Evolutionary conservation across 2,113 vertebrate species (phyloP).

Genomic region (Pungitius pungitius): DNA sequence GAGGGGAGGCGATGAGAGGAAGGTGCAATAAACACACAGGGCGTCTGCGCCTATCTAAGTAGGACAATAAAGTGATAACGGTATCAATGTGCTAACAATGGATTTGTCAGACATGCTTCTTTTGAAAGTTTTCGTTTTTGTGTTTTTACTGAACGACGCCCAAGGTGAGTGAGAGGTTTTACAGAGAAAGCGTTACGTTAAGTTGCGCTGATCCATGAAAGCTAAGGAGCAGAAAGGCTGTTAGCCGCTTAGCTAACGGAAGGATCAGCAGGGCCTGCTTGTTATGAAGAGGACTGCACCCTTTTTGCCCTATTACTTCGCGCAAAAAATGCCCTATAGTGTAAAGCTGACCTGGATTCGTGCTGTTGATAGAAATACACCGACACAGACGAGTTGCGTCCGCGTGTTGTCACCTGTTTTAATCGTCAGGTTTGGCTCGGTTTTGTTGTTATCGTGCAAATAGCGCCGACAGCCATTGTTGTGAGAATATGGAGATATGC

Average conservation of each 20-base stretch:
- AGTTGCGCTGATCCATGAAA: constrained; percentile 47
- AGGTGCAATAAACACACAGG: constrained; percentile 84
- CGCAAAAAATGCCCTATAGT: constrained; percentile 11
- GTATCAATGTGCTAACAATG: constrained; percentile 81
- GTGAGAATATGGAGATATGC: constrained; percentile 65
- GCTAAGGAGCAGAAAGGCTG: constrained; percentile 57
- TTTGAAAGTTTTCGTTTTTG: constrained; percentile 72
- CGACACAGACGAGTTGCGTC: neutral
- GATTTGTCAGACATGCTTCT: constrained; percentile 73
- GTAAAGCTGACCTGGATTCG: neutral
- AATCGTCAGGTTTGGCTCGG: constrained; percentile 32
- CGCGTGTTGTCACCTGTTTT: constrained; percentile 61
- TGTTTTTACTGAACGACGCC: constrained; percentile 60
- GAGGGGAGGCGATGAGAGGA: constrained; percentile 68
- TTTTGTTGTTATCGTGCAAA: constrained; percentile 65
- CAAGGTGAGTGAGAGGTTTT: constrained; percentile 75
- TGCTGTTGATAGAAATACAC: neutral
- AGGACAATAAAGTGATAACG: constrained; percentile 82
- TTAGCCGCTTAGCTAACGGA: constrained; percentile 62
- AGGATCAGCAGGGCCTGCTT: constrained; percentile 72
- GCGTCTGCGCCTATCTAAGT: constrained; percentile 80
- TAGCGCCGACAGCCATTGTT: constrained; percentile 78
- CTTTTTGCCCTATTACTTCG: constrained; percentile 63
- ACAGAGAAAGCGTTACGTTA: constrained; percentile 3
- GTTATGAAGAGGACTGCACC: constrained; percentile 75